These are phyloP conservation scores for Hesperophylax magnus DNA, from an alignment of 1,140 invertebrate species.

Conservation along the genomic window DNA sequence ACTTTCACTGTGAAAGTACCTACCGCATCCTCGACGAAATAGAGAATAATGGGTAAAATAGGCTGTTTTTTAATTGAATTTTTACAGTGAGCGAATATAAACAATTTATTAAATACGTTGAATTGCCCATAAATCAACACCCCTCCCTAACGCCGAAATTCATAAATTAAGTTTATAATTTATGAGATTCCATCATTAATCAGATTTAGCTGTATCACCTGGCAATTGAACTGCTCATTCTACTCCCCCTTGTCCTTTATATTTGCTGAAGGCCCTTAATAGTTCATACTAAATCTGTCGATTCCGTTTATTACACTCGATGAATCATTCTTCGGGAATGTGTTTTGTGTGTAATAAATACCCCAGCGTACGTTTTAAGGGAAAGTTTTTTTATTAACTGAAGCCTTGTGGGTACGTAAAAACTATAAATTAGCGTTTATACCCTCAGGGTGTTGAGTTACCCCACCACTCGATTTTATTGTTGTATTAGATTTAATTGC, in stretches of 20 bases:
- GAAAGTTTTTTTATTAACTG: slow-evolving; percentile 4
- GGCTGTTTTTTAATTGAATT: too few species aligned
- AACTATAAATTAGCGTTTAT: neutral
- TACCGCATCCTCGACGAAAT: too few species aligned
- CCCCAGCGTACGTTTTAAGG: neutral
- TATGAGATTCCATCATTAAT: slow-evolving; percentile 10
- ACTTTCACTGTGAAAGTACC: too few species aligned
- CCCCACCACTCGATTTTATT: too few species aligned
- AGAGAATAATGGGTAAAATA: too few species aligned
- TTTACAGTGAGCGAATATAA: too few species aligned
- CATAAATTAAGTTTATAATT: too few species aligned
- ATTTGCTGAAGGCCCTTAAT: neutral
- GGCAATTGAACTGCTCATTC: slow-evolving; percentile 22
- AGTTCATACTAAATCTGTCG: neutral
- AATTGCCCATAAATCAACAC: too few species aligned
- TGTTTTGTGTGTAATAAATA: slow-evolving; percentile 11
- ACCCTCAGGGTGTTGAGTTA: neutral
- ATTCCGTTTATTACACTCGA: neutral
- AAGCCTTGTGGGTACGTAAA: neutral
- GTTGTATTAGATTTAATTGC: too few species aligned
- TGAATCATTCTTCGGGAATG: slow-evolving; percentile 27
- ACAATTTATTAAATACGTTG: too few species aligned
- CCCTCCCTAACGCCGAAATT: too few species aligned
- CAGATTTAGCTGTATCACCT: slow-evolving; percentile 15
- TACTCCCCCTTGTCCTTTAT: neutral